These are phyloP conservation scores for Pholis gunnellus DNA, from an alignment of 2,113 vertebrate species.

Conservation along the genomic window DNA sequence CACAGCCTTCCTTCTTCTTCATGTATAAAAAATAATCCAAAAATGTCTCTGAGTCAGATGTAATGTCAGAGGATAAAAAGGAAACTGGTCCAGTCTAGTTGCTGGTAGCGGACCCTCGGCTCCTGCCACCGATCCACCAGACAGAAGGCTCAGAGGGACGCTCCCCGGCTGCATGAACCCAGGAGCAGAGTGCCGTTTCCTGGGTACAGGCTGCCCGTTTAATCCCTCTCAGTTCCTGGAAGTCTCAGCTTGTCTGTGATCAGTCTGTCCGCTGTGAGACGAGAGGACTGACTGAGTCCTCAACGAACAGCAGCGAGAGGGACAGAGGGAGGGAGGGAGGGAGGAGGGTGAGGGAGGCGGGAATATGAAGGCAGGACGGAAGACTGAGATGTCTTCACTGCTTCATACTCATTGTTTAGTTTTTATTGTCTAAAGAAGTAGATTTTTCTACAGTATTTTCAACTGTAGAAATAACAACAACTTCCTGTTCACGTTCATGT, in stretches of 20 bases:
- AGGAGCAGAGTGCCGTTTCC: slow-evolving; percentile 25
- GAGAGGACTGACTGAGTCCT: slow-evolving; percentile 35
- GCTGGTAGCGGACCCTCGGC: neutral
- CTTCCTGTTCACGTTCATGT: neutral
- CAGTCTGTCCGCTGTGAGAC: neutral
- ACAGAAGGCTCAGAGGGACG: neutral
- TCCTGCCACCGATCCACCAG: neutral
- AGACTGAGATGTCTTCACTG: neutral
- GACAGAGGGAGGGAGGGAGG: neutral
- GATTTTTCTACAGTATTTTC: neutral
- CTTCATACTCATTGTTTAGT: neutral
- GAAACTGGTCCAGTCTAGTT: neutral
- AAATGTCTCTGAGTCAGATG: neutral
- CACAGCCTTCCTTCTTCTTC: too few species aligned
- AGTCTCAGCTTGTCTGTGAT: slow-evolving; percentile 25
- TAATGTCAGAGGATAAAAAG: neutral
- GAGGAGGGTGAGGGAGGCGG: neutral
- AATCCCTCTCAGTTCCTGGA: slow-evolving; percentile 44
- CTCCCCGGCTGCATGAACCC: neutral
- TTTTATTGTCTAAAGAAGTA: neutral
- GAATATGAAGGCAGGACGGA: neutral
- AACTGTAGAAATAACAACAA: too few species aligned
- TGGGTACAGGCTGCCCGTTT: slow-evolving; percentile 8
- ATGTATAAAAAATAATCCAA: neutral
- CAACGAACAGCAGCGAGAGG: neutral